A percentile compares a stretch with the other conserved stretches of the same genome.
Evolutionary conservation across 2,888 invertebrate species (phyloP).

Genomic region (Meta bourneti): DNA sequence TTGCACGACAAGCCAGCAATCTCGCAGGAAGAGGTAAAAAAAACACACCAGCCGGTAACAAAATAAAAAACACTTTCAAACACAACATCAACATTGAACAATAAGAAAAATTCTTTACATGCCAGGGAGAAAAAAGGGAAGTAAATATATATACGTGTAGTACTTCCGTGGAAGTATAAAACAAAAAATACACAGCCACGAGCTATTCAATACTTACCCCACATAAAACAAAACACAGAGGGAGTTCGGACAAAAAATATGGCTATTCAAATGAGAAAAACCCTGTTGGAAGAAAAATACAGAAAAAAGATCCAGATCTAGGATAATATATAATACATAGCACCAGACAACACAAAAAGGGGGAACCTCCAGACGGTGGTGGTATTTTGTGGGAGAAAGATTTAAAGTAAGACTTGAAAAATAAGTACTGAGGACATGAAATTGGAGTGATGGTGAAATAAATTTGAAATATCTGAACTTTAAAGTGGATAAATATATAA

Average conservation of each 20-base stretch:
- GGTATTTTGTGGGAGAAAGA: conserved; percentile 12
- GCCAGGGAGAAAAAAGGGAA: conserved; percentile 4
- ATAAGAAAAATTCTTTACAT: conserved; percentile 58
- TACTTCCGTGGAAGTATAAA: background rate
- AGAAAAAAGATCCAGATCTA: background rate
- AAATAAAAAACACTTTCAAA: conserved; percentile 17
- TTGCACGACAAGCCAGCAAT: conserved; percentile 51
- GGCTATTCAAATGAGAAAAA: conserved; percentile 66
- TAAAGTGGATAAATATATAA: background rate
- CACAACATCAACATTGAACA: conserved; percentile 65
- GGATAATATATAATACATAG: conserved; percentile 60
- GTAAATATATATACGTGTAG: background rate
- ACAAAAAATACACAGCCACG: conserved; percentile 43
- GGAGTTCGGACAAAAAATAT: conserved; percentile 51
- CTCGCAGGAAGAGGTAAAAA: conserved; percentile 12
- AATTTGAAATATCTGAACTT: background rate
- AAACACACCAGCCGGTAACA: background rate
- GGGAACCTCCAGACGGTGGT: background rate
- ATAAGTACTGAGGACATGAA: conserved; percentile 13
- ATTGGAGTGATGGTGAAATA: conserved; percentile 21
- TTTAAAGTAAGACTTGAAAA: conserved; percentile 31
- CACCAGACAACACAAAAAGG: conserved; percentile 32
- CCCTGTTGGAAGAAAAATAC: conserved; percentile 21
- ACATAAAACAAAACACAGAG: conserved; percentile 55
- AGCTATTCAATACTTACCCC: conserved; percentile 59